Percentiles rank a stretch among this genome's conserved stretches.
Evolutionary conservation across 2,113 vertebrate species (phyloP).

Genomic region (Hippopotamus amphibius): DNA sequence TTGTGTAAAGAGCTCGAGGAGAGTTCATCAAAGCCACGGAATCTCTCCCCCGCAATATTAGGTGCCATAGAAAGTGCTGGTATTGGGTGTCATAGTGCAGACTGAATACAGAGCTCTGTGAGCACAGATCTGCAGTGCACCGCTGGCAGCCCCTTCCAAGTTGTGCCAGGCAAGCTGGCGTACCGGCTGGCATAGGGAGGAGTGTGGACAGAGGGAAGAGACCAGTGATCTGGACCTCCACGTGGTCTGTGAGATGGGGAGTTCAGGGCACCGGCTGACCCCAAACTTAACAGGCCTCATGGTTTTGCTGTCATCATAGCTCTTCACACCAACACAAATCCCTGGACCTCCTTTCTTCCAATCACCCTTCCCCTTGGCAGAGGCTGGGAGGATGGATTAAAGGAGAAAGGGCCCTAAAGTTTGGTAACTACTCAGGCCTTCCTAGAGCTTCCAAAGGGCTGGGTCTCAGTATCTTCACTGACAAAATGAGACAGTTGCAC

Average conservation of each 20-base stretch:
- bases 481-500: not conserved
- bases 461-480: not conserved
- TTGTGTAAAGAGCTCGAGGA: constrained; percentile 58
- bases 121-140: not conserved
- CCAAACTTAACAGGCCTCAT: not conserved
- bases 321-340: not conserved
- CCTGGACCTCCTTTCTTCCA: not conserved
- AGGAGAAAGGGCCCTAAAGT: not conserved
- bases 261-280: too few species aligned
- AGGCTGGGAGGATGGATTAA: not conserved
- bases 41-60: not conserved
- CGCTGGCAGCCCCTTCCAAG: not conserved
- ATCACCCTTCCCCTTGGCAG: not conserved
- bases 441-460: not conserved
- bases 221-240: too few species aligned
- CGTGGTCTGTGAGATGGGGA: not conserved
- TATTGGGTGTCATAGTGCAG: not conserved
- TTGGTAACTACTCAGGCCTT: not conserved
- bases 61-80: not conserved
- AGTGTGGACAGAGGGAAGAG: not conserved
- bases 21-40: not conserved
- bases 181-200: not conserved
- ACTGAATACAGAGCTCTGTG: not conserved
- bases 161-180: not conserved
- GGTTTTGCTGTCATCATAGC: not conserved